Percentiles rank a stretch among this genome's conserved stretches.
These are phyloP conservation scores for Alcedo quadribrachys DNA, from an alignment of 2,797 vertebrate species.

Conservation along the genomic window DNA sequence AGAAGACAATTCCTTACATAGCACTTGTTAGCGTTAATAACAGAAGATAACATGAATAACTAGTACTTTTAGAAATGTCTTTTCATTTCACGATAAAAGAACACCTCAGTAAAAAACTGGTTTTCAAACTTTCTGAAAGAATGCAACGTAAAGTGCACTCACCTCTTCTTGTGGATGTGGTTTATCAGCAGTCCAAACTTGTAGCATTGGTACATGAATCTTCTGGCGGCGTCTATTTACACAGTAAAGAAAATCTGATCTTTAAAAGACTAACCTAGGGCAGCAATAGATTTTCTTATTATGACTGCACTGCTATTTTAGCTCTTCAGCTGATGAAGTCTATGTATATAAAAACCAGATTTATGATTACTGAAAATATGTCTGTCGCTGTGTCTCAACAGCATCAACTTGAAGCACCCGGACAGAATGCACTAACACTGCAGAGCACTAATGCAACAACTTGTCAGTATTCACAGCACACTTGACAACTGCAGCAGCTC, in stretches of 20 bases:
- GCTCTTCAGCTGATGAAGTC: neutral
- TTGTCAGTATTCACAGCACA: neutral
- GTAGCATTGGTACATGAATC: constrained; percentile 92
- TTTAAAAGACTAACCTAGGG: neutral
- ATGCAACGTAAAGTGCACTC: neutral
- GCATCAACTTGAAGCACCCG: neutral
- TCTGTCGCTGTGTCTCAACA: accelerated
- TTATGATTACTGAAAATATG: neutral
- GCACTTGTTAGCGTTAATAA: neutral
- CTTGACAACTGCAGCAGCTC: neutral
- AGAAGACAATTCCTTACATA: neutral
- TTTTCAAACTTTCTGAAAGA: neutral
- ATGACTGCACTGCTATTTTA: accelerated
- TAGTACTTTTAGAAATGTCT: neutral
- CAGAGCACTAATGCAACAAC: neutral
- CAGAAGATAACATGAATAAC: neutral
- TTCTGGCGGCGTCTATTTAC: constrained; percentile 89
- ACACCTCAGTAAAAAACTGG: neutral
- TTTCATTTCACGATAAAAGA: neutral
- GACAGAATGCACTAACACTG: neutral
- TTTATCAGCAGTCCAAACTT: constrained; percentile 96
- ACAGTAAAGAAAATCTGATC: neutral
- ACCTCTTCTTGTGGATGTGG: constrained; percentile 98
- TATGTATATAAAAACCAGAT: neutral
- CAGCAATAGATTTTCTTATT: neutral